A percentile compares a stretch with the other conserved stretches of the same genome.
Evolutionary conservation across 2,797 vertebrate genomes (phyloP).

Genomic region (Acrossocheilus wenchowensis): DNA sequence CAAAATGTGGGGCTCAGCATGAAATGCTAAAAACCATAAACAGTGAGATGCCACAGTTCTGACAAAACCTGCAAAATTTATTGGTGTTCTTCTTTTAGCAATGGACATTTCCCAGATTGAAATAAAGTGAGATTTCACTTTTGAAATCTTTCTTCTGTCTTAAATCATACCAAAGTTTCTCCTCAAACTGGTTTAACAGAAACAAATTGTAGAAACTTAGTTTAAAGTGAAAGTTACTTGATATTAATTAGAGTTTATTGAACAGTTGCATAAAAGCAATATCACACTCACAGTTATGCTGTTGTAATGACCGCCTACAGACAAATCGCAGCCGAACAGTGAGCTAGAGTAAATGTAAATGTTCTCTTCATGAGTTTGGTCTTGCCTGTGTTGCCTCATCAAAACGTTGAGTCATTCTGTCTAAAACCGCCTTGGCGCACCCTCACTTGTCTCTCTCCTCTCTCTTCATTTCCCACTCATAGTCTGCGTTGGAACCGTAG

Average conservation of each 20-base stretch:
- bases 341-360: constrained; percentile 10
- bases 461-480: constrained; percentile 12
- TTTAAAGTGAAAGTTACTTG: not conserved
- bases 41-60: not conserved
- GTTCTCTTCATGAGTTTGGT: constrained; percentile 15
- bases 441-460: constrained; percentile 5
- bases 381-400: not conserved
- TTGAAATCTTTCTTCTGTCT: not conserved
- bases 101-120: not conserved
- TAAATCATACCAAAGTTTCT: not conserved
- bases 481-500: not conserved
- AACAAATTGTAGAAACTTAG: not conserved
- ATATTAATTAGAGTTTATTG: not conserved
- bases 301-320: not conserved
- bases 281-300: not conserved
- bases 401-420: constrained; percentile 14
- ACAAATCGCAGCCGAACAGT: not conserved
- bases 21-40: not conserved
- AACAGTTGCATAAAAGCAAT: constrained; percentile 28
- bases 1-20: not conserved
- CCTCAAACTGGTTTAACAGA: too few species aligned
- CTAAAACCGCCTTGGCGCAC: not conserved
- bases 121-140: not conserved
- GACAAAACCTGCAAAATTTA: not conserved
- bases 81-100: not conserved